Base-by-base conservation (phyloP, 1,140 invertebrate species). In the Danaus plexippus region DNA sequence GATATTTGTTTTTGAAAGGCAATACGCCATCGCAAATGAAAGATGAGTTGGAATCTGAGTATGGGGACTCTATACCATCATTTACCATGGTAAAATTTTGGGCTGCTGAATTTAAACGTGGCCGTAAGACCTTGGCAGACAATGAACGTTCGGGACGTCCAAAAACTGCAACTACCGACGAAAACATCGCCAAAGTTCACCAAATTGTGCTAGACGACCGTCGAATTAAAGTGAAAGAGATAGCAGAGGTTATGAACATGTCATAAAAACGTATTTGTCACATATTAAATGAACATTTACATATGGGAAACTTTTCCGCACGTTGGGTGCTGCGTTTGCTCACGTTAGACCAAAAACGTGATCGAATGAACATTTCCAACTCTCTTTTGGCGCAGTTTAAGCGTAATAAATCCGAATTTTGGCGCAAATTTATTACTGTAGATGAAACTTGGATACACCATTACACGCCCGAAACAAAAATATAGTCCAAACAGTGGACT, bases 381-480 rank as follows among this genome's bases (percentile, higher is more conserved):
- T 1, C 9, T 9, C 12, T 9, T 1, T 59, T 49, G 55, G 63
- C 54, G 71, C 15, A 15, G 15, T 15, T 15, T 15, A 15, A 3
- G 15, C 15, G 15, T 3, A 15, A 15, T 15, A 15, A 76, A 49
- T 43, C 70, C 57, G 59, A 65, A 44, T 64, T 73, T 22, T 63
- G 71, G 13, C 62, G 73, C 58, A 54, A 61, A 18, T 56, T 72
- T 54, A 70, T 73, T 66, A 69, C 67, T 60, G 70, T 62, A 73
- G 71, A 69, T 52, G 66, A 73, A 67, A 57, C 64, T 58, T 74
- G 61, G 65, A 63, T 74, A 57, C 64, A 64, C 59, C 60, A 56
- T 57, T 71, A 69, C 66, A 57, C 69, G 22, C 42, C 60, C 11
- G 70, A 73, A 67, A 75, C 69, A 43, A 75, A 73, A 47, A 59